Percentiles rank a stretch among this genome's conserved stretches.
Conservation (phyloP, 2,888 invertebrate genomes). For the Alviniconcha strummeri region DNA sequence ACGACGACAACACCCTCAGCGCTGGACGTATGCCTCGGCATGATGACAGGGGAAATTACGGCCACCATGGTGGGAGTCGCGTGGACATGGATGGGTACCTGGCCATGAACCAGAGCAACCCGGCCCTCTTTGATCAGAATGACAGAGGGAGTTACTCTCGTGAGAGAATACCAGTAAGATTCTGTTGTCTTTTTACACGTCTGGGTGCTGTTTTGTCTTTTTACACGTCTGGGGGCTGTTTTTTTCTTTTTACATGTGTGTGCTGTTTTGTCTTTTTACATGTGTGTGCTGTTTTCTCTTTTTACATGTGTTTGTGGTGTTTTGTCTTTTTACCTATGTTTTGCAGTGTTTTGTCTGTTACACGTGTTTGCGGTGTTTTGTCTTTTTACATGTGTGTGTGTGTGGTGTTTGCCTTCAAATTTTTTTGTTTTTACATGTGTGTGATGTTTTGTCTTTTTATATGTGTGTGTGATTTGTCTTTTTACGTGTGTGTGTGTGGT, state of each 20-base stretch:
- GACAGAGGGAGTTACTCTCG: conserved; percentile 46
- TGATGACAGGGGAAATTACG: conserved; percentile 28
- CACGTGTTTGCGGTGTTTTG: background rate
- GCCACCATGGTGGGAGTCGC: conserved; percentile 34
- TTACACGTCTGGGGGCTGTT: background rate
- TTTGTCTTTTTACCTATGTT: background rate
- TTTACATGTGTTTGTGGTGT: background rate
- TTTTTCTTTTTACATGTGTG: background rate
- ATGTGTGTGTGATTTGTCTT: too few species aligned
- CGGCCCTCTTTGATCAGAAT: conserved; percentile 49
- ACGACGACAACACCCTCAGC: conserved; percentile 64
- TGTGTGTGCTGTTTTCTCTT: background rate
- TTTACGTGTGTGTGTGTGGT: background rate
- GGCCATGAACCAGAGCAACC: conserved; percentile 54
- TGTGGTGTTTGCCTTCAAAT: too few species aligned
- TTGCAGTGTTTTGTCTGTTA: too few species aligned
- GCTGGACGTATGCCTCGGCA: conserved; percentile 46
- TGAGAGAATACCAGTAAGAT: conserved; percentile 40
- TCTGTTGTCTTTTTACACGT: background rate
- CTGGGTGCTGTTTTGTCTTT: background rate
- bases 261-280: background rate
- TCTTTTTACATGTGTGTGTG: background rate
- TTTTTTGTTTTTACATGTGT: too few species aligned
- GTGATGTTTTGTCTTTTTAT: too few species aligned
- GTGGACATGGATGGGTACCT: conserved; percentile 45